Base-by-base conservation (phyloP, 2,888 invertebrate species). In the Agrochola lychnidis region DNA sequence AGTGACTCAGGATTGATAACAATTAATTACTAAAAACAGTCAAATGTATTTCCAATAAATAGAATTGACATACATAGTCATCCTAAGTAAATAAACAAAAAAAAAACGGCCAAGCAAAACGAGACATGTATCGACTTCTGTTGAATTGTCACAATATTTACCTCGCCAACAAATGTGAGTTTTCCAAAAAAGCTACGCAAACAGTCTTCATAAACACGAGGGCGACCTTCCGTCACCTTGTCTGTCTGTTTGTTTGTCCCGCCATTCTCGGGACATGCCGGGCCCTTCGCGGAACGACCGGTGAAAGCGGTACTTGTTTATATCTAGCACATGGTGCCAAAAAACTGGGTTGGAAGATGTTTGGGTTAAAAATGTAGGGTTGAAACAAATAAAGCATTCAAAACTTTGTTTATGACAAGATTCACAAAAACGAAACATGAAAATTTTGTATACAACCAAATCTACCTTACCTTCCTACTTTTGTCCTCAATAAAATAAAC, bases 181-280 rank as follows among this genome's bases (percentile, higher is more conserved):
- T 91, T 87, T 88, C 85, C 79, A 83, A 87, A 89, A 87, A 88
- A 76, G 76, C 82, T 77, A 70, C 66, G 70, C 79, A 83, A 90
- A 89, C 89, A 90, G 78, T 76, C 56, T 68, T 79, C 83, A 86
- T 86, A 90, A 88, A 90, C 88, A 89, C 81, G 53, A 85, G 75
- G 82, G 80, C 66, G 87, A 88, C 86, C 89, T 90, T 81, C 87
- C 88, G 85, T 89, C 91, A 91, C 91, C 92, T 91, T 91, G 90
- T 83, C 90, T 91, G 92, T 93, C 91, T 93, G 88, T 92, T 91
- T 92, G 90, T 89, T 79, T 79, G 76, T 79, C 22, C 62, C 63
- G 9, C 62, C 53, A n/a, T 30, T 14, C 68, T 48, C 56, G 72
- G 53, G 72, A 45, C 57, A 25, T 40, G 78, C 86, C 68, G 74